A percentile compares a stretch with the other conserved stretches of the same genome.
Evolutionary conservation across 2,797 vertebrate species (phyloP).

Genomic region (Aulostomus chinensis): DNA sequence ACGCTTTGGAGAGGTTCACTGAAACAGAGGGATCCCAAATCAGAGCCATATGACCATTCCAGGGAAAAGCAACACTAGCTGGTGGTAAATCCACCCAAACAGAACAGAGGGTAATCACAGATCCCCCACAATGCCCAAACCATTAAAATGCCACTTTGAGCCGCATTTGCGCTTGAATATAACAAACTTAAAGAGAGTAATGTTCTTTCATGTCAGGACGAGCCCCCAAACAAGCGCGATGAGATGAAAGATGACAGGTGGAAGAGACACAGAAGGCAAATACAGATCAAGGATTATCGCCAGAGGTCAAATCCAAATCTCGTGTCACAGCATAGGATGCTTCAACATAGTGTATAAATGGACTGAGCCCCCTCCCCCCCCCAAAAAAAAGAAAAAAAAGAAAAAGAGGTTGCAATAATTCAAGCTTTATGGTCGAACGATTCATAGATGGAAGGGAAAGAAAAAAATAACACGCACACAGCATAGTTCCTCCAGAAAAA

Average conservation of each 20-base stretch:
- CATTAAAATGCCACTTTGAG: slow-evolving; percentile 29
- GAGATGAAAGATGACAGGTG: slow-evolving; percentile 80
- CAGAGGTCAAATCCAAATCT: slow-evolving; percentile 74
- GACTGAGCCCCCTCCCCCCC: no score
- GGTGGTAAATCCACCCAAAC: slow-evolving; percentile 56
- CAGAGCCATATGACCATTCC: slow-evolving; percentile 74
- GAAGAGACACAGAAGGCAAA: slow-evolving; percentile 69
- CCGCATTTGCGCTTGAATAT: slow-evolving; percentile 41
- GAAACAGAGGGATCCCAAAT: slow-evolving; percentile 72
- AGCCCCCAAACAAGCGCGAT: slow-evolving; percentile 45
- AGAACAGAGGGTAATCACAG: slow-evolving; percentile 18
- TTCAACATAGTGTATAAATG: slow-evolving; percentile 19
- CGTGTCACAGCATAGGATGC: slow-evolving; percentile 46
- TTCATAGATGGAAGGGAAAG: slow-evolving; percentile 10
- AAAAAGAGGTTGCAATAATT: slow-evolving; percentile 25
- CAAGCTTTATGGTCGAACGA: slow-evolving; percentile 4
- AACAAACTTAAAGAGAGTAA: slow-evolving; percentile 46
- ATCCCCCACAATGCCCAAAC: slow-evolving; percentile 14
- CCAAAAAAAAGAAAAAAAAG: background rate
- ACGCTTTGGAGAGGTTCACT: slow-evolving; percentile 54
- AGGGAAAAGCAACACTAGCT: slow-evolving; percentile 60
- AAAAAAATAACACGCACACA: background rate
- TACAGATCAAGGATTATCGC: slow-evolving; percentile 65
- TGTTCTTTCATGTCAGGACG: slow-evolving; percentile 56
- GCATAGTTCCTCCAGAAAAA: no score